A percentile compares a stretch with the other conserved stretches of the same genome.
phyloP scores from a whole-genome alignment of 2,797 vertebrate species.

The Oreortyx pictus region DNA sequence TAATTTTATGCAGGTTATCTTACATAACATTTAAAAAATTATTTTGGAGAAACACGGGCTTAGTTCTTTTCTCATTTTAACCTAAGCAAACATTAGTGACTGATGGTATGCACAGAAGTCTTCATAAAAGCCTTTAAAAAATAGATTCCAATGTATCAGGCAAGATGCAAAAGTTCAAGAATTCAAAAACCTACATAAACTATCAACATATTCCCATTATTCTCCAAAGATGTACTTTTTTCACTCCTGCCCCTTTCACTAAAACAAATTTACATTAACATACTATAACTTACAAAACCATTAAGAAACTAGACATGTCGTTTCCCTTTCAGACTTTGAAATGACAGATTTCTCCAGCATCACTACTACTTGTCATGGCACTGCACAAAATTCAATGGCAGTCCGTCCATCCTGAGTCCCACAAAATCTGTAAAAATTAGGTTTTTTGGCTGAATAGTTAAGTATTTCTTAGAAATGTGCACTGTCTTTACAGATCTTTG shows the following conservation, averaged over 20 bases:
- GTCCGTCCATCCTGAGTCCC: not conserved
- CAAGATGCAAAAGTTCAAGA: not conserved
- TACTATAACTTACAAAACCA: not conserved
- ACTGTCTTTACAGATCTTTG: not conserved
- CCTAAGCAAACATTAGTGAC: not conserved
- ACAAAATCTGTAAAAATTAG: not conserved
- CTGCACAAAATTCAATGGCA: not conserved
- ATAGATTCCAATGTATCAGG: not conserved
- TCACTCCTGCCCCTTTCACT: not conserved
- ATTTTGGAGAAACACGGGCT: not conserved
- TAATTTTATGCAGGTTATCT: not conserved
- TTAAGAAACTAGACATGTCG: not conserved
- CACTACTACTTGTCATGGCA: not conserved
- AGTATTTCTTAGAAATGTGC: not conserved
- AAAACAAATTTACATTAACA: not conserved
- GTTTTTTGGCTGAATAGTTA: not conserved
- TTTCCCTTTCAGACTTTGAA: not conserved
- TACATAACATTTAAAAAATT: not conserved
- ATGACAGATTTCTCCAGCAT: not conserved
- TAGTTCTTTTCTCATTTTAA: not conserved
- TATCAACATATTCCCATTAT: not conserved
- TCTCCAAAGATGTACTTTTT: not conserved
- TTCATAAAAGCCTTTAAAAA: not conserved
- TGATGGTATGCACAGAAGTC: not conserved
- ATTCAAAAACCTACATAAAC: not conserved